Evolutionary conservation across 2,797 vertebrate species (phyloP), one percentile per base, ranked within the genome.

Genomic region (Eupleurogrammus muticus): DNA sequence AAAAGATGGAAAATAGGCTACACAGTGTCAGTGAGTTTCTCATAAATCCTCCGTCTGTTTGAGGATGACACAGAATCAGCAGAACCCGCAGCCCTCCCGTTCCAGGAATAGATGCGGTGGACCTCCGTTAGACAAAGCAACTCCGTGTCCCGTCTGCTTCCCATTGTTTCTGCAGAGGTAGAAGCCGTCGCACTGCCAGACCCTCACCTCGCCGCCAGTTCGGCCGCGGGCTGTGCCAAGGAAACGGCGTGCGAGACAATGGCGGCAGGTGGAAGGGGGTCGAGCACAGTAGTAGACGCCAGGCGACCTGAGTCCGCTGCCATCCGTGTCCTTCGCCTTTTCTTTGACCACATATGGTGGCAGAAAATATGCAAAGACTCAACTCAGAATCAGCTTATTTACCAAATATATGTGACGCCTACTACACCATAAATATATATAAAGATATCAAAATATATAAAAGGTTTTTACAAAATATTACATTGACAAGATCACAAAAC

Each of bases 91-190:
- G 73, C 87, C 85, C 89, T 87, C 65, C 75, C n/a, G 48, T 53
- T 80, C 59, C 73, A 87, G 28, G 28, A 28, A 28, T 6, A 28
- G 28, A 28, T 3, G n/a, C n/a, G n/a, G n/a, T n/a, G 6, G 6
- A 87, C 85, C 89, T 87, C 65, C 75, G 48, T 53, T 80, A 57
- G 70, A 87, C 87, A 88, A 87, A 87, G 73, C 75, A 73, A 66
- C 63, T 69, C 35, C 74, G 77, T 74, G 85, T 77, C 81, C 57
- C 7, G 61, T 67, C 74, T 83, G 59, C 52, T 70, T 64, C 40
- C 87, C 71, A 89, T 92, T 91, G 90, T 93, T 87, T 61, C 74
- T 75, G 19, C 20, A 12, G 77, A 87, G 87, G 75, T 75, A 89
- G 28, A 83, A 91, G 86, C 75, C 77, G 21, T 57, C 64, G 44